Conservation (phyloP, 30 jellyfish, hydroid and myxozoan genomes). For the Hydractinia echinata region DNA sequence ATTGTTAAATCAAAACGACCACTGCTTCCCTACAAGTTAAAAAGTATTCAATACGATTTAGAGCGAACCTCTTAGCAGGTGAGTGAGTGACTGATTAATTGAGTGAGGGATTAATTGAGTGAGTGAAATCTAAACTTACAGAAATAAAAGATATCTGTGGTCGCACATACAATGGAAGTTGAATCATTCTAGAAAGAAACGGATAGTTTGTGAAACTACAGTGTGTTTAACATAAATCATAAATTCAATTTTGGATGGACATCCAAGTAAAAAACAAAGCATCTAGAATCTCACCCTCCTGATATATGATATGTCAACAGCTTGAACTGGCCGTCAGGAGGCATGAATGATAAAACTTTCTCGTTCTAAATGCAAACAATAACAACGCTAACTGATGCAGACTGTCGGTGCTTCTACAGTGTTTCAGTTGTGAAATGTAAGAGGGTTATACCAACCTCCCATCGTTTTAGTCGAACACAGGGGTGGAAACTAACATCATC, state of each 20-base stretch:
- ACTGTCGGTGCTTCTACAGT: neutral
- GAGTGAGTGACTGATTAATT: too few species aligned
- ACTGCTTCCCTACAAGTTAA: slow-evolving; percentile 64
- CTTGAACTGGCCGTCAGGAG: slow-evolving; percentile 83
- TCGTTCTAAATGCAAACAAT: slow-evolving; percentile 54
- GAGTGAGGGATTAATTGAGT: too few species aligned
- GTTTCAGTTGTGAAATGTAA: neutral
- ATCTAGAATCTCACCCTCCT: slow-evolving; percentile 63
- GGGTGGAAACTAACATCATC: slow-evolving; percentile 97
- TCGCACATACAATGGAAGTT: slow-evolving; percentile 66
- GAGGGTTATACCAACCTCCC: slow-evolving; percentile 62
- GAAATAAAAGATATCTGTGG: slow-evolving; percentile 85
- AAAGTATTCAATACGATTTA: too few species aligned
- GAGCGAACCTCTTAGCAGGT: too few species aligned
- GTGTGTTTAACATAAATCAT: neutral
- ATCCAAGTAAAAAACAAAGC: neutral
- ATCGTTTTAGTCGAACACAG: slow-evolving; percentile 74
- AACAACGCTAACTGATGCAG: neutral
- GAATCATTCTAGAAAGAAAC: slow-evolving; percentile 45
- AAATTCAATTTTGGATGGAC: neutral
- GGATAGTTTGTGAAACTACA: neutral
- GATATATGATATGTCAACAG: slow-evolving; percentile 73
- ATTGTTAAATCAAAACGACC: slow-evolving; percentile 81
- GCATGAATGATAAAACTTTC: slow-evolving; percentile 73
- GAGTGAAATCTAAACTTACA: slow-evolving; percentile 35